phyloP scores from a whole-genome alignment of 2,888 invertebrate species.

The Melinaea marsaeus region DNA sequence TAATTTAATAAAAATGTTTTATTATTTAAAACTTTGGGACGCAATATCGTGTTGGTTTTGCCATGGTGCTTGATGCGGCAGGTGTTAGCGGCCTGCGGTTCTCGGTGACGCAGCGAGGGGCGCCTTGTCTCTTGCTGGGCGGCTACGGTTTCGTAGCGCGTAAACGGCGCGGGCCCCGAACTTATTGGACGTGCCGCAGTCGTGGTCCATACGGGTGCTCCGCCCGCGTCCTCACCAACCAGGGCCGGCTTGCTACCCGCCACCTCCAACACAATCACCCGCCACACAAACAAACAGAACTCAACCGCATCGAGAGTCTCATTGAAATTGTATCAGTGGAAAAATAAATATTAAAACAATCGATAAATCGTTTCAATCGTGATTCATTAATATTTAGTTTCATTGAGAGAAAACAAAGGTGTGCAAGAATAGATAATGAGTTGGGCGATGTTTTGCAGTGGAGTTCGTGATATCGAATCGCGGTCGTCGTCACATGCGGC shows the following conservation, averaged over 20 bases:
- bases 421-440: slow-evolving; percentile 42
- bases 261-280: slow-evolving; percentile 52
- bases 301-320: slow-evolving; percentile 63
- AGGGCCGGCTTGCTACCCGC: slow-evolving; percentile 53
- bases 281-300: slow-evolving; percentile 46
- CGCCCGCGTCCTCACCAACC: slow-evolving; percentile 61
- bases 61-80: slow-evolving; percentile 36
- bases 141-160: slow-evolving; percentile 64
- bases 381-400: no score
- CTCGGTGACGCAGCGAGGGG: slow-evolving; percentile 67
- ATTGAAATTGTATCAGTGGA: slow-evolving; percentile 56
- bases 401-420: neutral
- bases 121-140: slow-evolving; percentile 60
- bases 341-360: slow-evolving; percentile 19
- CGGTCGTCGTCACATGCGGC: slow-evolving; percentile 72
- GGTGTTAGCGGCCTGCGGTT: slow-evolving; percentile 50
- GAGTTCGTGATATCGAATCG: slow-evolving; percentile 77
- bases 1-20: slow-evolving; percentile 24
- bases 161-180: slow-evolving; percentile 62
- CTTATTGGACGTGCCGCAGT: slow-evolving; percentile 68
- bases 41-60: slow-evolving; percentile 23
- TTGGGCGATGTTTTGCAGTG: slow-evolving; percentile 65
- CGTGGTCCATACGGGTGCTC: slow-evolving; percentile 52
- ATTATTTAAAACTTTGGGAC: slow-evolving; percentile 6
- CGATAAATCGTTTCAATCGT: neutral